phyloP scores from a whole-genome alignment of 1,140 invertebrate genomes.

The Euwallacea similis region DNA sequence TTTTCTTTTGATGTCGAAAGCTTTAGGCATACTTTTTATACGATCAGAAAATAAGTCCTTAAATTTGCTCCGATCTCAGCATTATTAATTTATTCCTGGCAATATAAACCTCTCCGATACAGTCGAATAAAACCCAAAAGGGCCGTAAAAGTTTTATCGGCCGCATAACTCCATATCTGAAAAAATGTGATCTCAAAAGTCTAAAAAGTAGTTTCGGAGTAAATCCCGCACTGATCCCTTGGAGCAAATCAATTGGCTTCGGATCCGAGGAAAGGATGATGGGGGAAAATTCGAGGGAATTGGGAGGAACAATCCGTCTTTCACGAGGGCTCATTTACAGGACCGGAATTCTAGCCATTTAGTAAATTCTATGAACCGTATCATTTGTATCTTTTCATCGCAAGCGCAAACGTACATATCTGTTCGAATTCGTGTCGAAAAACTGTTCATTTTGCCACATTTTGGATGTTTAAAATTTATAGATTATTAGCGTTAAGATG shows the following conservation, averaged over 20 bases:
- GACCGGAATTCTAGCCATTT: conserved; percentile 7
- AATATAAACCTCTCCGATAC: conserved; percentile 32
- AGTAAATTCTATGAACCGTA: too few relatives aligned
- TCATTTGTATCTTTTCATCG: too few relatives aligned
- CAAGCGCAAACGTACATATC: too few relatives aligned
- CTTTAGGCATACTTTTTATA: conserved; percentile 21
- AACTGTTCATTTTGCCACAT: too few relatives aligned
- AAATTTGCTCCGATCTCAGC: not conserved
- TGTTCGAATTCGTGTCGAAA: too few relatives aligned
- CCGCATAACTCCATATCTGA: conserved; percentile 40
- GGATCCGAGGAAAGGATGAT: conserved; percentile 42
- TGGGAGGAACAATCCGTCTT: conserved; percentile 41
- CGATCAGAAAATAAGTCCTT: not conserved
- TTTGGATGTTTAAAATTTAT: too few relatives aligned
- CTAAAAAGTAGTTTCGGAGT: conserved; percentile 45
- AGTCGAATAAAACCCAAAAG: conserved; percentile 35
- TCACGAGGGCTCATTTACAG: conserved; percentile 44
- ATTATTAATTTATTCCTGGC: conserved; percentile 8
- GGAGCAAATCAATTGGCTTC: conserved; percentile 45
- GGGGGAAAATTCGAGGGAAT: conserved; percentile 28
- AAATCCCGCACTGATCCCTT: conserved; percentile 45
- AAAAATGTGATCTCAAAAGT: conserved; percentile 45
- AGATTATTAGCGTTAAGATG: too few relatives aligned
- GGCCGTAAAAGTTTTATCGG: conserved; percentile 37
- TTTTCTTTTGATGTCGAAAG: conserved; percentile 15